Base-by-base conservation (phyloP, 2,888 invertebrate genomes). In the Oasisia sp. region DNA sequence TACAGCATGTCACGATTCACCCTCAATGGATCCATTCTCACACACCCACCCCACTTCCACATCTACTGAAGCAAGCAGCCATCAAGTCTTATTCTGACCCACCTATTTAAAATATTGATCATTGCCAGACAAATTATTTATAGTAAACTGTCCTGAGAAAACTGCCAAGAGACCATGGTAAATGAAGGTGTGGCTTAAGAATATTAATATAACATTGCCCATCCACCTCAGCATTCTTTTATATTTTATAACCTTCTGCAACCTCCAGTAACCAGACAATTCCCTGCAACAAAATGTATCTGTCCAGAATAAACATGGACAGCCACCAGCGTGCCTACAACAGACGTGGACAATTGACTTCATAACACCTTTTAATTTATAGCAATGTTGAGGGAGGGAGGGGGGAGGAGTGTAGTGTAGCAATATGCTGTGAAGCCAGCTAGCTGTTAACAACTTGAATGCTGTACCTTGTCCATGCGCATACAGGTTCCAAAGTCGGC, bases 401-500 rank as follows among this genome's bases (percentile, higher is more conserved):
- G 38, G 38, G 38, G 38, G 38, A 38, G 38, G 2, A 38, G 5
- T 2, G 9, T 9, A 12, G 50, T 14, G 8, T 50, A 50, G 27
- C 12, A 91, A 45, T 45, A 91, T 45, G 91, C 27, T 50, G 50
- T 14, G 50, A 50, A 14, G 50, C 27, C 12, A 32, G 32, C 14
- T 45, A 27, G 14, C 14, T 50, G 44, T 50, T 19, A 32, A 50
- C 45, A 50, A 14, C 19, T 32, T 9, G 50, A 50, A 50, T 32
- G 8, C 91, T 94, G 93, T 96, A 97, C 97, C 94, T 97, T 97
- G 94, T 99, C 99, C 99, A 99, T 99, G 95, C 99, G 97, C 98
- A 99, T 99, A 96, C 99, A 99, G 32, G 99, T 99, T 92, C 99
- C 99, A 97, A 99, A 99, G 97, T 99, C 99, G n/a, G 99, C 99